These are phyloP conservation scores for Catalaphyllia jardinei DNA, from an alignment of 64 coral and sea anemone genomes.

Conservation along the genomic window DNA sequence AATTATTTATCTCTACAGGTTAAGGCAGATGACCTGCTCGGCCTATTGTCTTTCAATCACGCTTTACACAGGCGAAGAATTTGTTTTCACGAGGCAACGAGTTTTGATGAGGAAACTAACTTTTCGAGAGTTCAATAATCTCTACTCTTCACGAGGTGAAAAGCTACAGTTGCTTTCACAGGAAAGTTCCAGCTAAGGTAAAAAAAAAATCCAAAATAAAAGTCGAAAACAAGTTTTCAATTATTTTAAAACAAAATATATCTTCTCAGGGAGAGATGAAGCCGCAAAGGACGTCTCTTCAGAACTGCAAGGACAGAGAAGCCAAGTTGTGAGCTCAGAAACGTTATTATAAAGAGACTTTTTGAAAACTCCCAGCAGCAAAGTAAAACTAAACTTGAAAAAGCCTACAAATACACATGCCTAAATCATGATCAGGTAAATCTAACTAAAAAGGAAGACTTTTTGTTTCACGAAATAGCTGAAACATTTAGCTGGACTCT, in stretches of 20 bases:
- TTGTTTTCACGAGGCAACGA: too few relatives aligned
- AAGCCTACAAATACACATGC: too few relatives aligned
- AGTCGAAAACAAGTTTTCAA: background rate
- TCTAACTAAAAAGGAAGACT: background rate
- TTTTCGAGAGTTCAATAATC: too few relatives aligned
- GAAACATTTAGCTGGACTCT: background rate
- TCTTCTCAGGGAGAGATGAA: background rate
- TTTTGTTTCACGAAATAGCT: background rate
- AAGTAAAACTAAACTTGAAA: too few relatives aligned
- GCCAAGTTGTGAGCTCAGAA: background rate
- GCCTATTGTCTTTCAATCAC: background rate
- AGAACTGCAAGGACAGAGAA: background rate
- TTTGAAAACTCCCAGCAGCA: too few relatives aligned
- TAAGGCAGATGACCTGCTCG: background rate
- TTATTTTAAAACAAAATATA: background rate
- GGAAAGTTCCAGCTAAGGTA: background rate
- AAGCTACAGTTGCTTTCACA: too few relatives aligned
- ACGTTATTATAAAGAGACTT: background rate
- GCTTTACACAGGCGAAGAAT: too few relatives aligned
- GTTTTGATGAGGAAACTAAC: too few relatives aligned
- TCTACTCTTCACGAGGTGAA: too few relatives aligned
- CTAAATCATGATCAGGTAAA: too few relatives aligned
- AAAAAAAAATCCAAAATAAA: slow-evolving; percentile 3
- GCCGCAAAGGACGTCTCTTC: background rate
- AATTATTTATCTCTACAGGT: background rate